Evolutionary conservation across 1,140 invertebrate genomes (phyloP).

Genomic region (Euglossa dilemma): DNA sequence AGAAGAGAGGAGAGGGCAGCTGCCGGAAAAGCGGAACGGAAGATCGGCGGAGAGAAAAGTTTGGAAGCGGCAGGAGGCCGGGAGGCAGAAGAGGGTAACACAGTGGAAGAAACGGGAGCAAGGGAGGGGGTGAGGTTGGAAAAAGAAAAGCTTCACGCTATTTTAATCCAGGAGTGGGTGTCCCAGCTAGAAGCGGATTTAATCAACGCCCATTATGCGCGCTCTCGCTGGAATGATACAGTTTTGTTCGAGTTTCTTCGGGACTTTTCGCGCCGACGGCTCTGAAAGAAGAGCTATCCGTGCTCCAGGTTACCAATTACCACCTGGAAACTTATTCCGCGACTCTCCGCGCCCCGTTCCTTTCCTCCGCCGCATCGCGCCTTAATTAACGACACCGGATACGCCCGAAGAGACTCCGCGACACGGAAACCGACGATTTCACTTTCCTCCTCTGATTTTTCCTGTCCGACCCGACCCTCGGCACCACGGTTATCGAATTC

Average conservation of each 20-base stretch:
- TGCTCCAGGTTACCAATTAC: conserved; percentile 64
- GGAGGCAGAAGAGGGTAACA: conserved; percentile 8
- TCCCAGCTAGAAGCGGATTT: conserved; percentile 60
- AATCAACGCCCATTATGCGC: conserved; percentile 68
- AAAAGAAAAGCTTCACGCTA: conserved; percentile 39
- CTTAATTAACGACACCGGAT: conserved; percentile 64
- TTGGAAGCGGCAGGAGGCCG: not conserved
- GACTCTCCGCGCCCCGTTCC: not conserved
- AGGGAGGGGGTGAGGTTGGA: not conserved
- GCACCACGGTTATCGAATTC: conserved; percentile 11
- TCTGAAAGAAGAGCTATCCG: conserved; percentile 44
- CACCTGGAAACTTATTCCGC: conserved; percentile 51
- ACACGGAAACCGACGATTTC: conserved; percentile 6
- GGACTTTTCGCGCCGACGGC: conserved; percentile 51
- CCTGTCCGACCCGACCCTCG: not conserved
- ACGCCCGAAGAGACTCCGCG: too few species aligned
- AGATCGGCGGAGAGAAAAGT: conserved; percentile 20
- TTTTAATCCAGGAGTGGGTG: conserved; percentile 63
- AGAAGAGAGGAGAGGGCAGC: too few species aligned
- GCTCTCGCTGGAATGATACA: conserved; percentile 59
- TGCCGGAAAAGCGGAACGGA: not conserved
- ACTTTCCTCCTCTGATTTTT: conserved; percentile 10
- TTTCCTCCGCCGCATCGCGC: conserved; percentile 32
- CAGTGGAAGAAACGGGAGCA: conserved; percentile 6
- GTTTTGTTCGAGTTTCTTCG: conserved; percentile 60